Conservation (phyloP, 2,888 invertebrate species). For the Altica lythri region DNA sequence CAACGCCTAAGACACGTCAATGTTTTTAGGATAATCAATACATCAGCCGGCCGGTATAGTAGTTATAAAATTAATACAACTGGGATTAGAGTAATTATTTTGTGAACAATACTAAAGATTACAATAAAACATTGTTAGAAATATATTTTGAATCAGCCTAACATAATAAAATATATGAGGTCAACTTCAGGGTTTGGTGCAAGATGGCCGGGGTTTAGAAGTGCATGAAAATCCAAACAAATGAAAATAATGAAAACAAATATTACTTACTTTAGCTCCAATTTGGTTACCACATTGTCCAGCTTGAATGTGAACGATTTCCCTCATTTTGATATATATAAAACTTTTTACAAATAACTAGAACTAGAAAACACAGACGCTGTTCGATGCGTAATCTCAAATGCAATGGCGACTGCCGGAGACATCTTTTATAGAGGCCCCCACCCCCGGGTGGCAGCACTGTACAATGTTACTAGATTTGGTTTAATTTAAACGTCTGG, state of each 20-base stretch:
- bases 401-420: slow-evolving; percentile 45
- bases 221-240: too few relatives aligned
- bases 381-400: slow-evolving; percentile 45
- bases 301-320: slow-evolving; percentile 90
- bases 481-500: slow-evolving; percentile 37
- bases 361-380: slow-evolving; percentile 49
- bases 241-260: slow-evolving; percentile 6
- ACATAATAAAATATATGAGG: slow-evolving; percentile 5
- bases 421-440: slow-evolving; percentile 46
- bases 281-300: slow-evolving; percentile 81
- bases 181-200: neutral
- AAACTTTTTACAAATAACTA: slow-evolving; percentile 39
- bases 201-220: slow-evolving; percentile 32
- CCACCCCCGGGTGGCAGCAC: slow-evolving; percentile 44
- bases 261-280: slow-evolving; percentile 78
- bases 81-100: slow-evolving; percentile 5
- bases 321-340: slow-evolving; percentile 72
- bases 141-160: too few relatives aligned
- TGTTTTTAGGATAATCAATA: slow-evolving; percentile 44
- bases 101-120: neutral
- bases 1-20: slow-evolving; percentile 32
- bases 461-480: slow-evolving; percentile 38
- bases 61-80: too few relatives aligned
- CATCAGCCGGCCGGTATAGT: slow-evolving; percentile 34
- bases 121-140: neutral